Percentiles rank a stretch among this genome's conserved stretches.
Conservation (phyloP, 2,113 vertebrate species). For the Oriolus oriolus region DNA sequence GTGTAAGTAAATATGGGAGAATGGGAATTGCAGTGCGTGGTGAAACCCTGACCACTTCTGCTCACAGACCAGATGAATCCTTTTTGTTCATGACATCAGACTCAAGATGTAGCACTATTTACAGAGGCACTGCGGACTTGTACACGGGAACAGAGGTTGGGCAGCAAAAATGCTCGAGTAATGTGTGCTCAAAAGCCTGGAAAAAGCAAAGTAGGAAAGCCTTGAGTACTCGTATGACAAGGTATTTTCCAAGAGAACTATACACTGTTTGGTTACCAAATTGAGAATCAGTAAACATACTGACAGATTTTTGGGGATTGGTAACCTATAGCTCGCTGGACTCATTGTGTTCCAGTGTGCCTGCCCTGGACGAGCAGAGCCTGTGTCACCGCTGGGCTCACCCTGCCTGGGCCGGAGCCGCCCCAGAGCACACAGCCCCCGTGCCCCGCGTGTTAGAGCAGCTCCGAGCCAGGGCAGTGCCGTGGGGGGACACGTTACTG, state of each 20-base stretch:
- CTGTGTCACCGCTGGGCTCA: fast-evolving
- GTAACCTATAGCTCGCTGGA: not conserved
- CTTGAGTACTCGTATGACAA: fast-evolving
- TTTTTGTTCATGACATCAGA: not conserved
- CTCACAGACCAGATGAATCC: not conserved
- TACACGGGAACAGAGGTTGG: fast-evolving
- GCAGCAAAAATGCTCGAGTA: not conserved
- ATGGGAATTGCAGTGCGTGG: not conserved
- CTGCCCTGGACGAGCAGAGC: too few species aligned
- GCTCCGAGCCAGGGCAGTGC: not conserved
- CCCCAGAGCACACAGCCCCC: not conserved
- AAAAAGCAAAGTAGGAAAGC: not conserved
- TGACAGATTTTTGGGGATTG: fast-evolving
- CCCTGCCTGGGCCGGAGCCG: not conserved
- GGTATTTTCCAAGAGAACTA: not conserved
- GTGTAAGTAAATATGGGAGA: not conserved
- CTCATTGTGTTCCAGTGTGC: fast-evolving
- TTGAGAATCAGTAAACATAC: fast-evolving
- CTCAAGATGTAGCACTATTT: not conserved
- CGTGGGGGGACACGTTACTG: fast-evolving
- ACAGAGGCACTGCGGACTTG: not conserved
- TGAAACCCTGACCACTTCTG: not conserved
- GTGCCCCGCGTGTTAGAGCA: fast-evolving
- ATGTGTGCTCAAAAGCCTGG: not conserved
- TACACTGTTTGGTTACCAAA: not conserved